Evolutionary conservation across 2,113 vertebrate species (phyloP), one percentile per base, ranked within the genome.

Genomic region (Suricata suricatta): DNA sequence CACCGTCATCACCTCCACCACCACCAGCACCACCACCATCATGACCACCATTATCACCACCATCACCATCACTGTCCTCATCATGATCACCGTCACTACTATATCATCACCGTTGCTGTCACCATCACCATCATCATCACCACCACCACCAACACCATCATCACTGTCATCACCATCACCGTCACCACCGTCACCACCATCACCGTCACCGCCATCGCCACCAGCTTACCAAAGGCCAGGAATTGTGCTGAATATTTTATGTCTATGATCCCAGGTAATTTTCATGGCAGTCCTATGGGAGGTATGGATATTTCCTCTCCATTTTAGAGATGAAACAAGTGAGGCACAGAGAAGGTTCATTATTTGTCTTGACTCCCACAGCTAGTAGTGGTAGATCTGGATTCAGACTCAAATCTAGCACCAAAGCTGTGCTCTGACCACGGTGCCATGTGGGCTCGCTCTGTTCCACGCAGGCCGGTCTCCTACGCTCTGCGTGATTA

Each of bases 361-460:
- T 23, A 13, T 47, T 21, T 12, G 74, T 38, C 52, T 5, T 5
- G 82, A 25, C 21, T 74, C 23, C 33, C 29, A 12, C 41, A 25
- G 50, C 41, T 38, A 4, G 6, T 44, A 27, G 54, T 14, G 60
- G 57, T 4, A 15, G 82, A 44, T 54, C n/a, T 77, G 68, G 66
- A 23, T 25, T 44, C 35, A n/a, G 6, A 7, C 19, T 66, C 16
- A 21, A 44, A 27, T 47, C 41, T 66, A 27, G 3, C 17, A 38
- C 54, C 54, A 29, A 17, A 35, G 77, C 68, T 31, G 35, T 13
- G 66, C 47, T 41, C 31, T 82, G 2, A 31, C 35, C 68, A 23
- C 27, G 5, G 3, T 15, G 21, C 16, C 16, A 5, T 0, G 0
- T 35, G 47, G 80, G 25, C 47, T 10, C 27, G 71, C 54, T 71